Conservation (phyloP, 2,113 vertebrate genomes). For the Melospiza georgiana region DNA sequence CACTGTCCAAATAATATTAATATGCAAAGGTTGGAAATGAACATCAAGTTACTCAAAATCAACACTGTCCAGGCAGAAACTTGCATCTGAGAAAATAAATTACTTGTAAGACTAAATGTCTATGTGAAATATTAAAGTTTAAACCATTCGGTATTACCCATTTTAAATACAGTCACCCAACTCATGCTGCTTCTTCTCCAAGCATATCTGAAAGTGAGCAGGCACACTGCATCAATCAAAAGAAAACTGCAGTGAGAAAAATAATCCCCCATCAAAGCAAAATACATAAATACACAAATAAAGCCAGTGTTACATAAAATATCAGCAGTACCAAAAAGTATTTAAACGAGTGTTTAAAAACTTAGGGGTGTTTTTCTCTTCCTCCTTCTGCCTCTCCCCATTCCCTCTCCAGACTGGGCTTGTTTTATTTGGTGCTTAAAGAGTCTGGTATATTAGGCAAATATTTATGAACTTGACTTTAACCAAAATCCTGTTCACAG, state of each 20-base stretch:
- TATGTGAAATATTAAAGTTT: slow-evolving; percentile 76
- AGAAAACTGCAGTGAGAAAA: slow-evolving; percentile 68
- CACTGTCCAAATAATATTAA: slow-evolving; percentile 33
- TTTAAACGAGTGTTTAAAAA: slow-evolving; percentile 61
- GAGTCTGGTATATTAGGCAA: slow-evolving; percentile 60
- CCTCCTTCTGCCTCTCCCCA: not conserved
- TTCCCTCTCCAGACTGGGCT: not conserved
- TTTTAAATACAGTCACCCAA: slow-evolving; percentile 73
- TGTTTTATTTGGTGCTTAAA: slow-evolving; percentile 53
- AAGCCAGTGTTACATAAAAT: slow-evolving; percentile 61
- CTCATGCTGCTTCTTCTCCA: slow-evolving; percentile 36
- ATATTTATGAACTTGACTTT: slow-evolving; percentile 68
- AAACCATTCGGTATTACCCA: slow-evolving; percentile 52
- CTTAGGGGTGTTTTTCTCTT: not conserved
- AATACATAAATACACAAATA: slow-evolving; percentile 78
- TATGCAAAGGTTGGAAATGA: slow-evolving; percentile 46
- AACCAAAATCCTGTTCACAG: slow-evolving; percentile 51
- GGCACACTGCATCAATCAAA: slow-evolving; percentile 74
- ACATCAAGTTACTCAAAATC: slow-evolving; percentile 64
- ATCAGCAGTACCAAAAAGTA: slow-evolving; percentile 57
- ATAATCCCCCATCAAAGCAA: slow-evolving; percentile 78
- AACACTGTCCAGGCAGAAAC: slow-evolving; percentile 56
- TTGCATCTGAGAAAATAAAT: slow-evolving; percentile 71
- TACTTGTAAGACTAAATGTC: slow-evolving; percentile 68
- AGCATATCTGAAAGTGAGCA: slow-evolving; percentile 82